A percentile compares a stretch with the other conserved stretches of the same genome.
These are phyloP conservation scores for Siniperca undulata DNA, from an alignment of 2,797 vertebrate species.

Conservation along the genomic window DNA sequence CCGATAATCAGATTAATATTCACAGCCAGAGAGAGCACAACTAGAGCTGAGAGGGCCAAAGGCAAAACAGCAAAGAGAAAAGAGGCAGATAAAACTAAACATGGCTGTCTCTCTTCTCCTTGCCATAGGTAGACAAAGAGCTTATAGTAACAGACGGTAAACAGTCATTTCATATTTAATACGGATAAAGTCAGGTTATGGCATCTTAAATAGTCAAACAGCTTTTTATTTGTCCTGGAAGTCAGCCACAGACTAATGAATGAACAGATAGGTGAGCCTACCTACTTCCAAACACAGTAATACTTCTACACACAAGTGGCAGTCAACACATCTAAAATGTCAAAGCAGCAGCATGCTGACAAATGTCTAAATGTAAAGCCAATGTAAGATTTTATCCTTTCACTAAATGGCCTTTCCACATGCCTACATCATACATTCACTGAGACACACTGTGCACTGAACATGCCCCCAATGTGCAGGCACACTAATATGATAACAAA, in stretches of 20 bases:
- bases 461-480: background rate
- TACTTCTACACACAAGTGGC: background rate
- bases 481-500: background rate
- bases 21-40: slow-evolving; percentile 40
- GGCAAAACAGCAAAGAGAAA: slow-evolving; percentile 28
- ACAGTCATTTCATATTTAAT: background rate
- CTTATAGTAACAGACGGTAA: background rate
- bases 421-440: background rate
- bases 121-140: background rate
- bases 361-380: background rate
- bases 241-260: background rate
- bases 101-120: background rate
- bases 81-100: slow-evolving; percentile 3
- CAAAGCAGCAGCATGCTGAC: slow-evolving; percentile 1
- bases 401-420: background rate
- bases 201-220: background rate
- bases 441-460: background rate
- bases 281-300: slow-evolving; percentile 2
- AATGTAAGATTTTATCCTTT: background rate
- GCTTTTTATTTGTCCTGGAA: background rate
- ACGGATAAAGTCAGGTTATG: background rate
- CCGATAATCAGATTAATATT: slow-evolving; percentile 76
- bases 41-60: slow-evolving; percentile 12
- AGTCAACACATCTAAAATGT: background rate
- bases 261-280: background rate